Evolutionary conservation across 2,113 vertebrate species (phyloP), one percentile per base, ranked within the genome.

Genomic region (Pagrus major): DNA sequence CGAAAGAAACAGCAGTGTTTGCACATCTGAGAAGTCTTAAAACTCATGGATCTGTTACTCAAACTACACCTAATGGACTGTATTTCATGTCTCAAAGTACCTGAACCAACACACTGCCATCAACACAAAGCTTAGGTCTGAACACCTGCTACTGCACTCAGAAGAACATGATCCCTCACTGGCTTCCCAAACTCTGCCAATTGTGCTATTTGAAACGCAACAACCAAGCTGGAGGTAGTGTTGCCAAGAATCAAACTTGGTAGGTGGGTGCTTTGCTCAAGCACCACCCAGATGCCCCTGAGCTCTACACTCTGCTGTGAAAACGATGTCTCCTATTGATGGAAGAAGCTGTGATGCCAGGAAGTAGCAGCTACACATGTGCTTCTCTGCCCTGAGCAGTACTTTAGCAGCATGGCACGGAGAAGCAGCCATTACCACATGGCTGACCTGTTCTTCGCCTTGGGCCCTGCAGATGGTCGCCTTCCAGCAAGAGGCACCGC

Each of bases 371-470:
- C 37, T 25, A 52, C 71, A 39, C n/a, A 35, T 56, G 23, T 52
- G 49, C 63, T 63, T 31, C 60, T 60, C 27, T 44, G 86, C 67
- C 37, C 54, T 61, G 35, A 77, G 63, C 68, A 33, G 66, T 23
- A 39, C 63, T 63, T 76, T 37, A 76, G 65, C 58, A 81, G 61
- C 37, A 63, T 42, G 39, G 52, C 39, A 64, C 42, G 23, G 65
- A 77, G 52, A 61, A 46, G 56, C 61, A 61, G 70, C 77, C 63
- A 73, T 89, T 77, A 71, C 27, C 25, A 70, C 69, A 80, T 67
- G 81, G 58, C 58, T 84, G 77, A 89, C 67, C 83, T 58, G 44
- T 35, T 81, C 64, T 72, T 71, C 0, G n/a, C 86, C 46, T 6
- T 27, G 59, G 64, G 81, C 71, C 44, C 39, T 58, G 51, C 85